Base-by-base conservation (phyloP, 2,888 invertebrate genomes). In the Stictocephala bisonia region DNA sequence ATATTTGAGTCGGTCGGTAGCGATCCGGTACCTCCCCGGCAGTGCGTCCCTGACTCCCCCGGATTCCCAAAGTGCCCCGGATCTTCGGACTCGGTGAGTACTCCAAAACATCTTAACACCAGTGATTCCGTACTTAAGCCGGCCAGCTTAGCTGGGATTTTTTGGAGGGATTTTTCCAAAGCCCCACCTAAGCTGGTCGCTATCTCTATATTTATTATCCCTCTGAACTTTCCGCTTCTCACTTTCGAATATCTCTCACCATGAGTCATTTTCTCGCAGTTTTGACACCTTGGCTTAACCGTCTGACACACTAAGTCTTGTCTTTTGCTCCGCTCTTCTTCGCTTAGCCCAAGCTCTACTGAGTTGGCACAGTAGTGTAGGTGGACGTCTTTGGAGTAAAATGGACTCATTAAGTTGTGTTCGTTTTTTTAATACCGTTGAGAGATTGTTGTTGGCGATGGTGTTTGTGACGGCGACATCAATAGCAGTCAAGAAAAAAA, bases 201-300 rank as follows among this genome's bases (percentile, higher is more conserved):
- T 71, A 71, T 58, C 70, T 71, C 48, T 71, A 71, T 71, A 71
- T 71, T 71, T 71, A 71, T 71, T 71, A 71, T 71, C 56, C 70
- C 44, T 64, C 26, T 64, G 44, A 64, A 64, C 64, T 64, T 64
- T 64, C 64, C 64, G 41, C 64, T 40, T 44, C 64, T 64, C 27
- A n/a, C 41, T 40, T 64, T 64, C 64, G 41, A 64, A 64, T 64
- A 78, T 76, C 58, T 78, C 78, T 35, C 72, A 75, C 64, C 77
- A 77, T 3, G 73, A 51, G 56, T 77, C 77, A 41, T 77, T 77
- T 76, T 78, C 76, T n/a, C 60, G 77, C 11, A 76, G 71, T 74
- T 75, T 50, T 44, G 35, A 24, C 50, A 71, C n/a, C 56, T 71
- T 56, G 24, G 56, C 20, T 58, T 71, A 35, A 24, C 4, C 40